A percentile compares a stretch with the other conserved stretches of the same genome.
phyloP scores from a whole-genome alignment of 2,113 vertebrate genomes.

The Copsychus sechellarum region DNA sequence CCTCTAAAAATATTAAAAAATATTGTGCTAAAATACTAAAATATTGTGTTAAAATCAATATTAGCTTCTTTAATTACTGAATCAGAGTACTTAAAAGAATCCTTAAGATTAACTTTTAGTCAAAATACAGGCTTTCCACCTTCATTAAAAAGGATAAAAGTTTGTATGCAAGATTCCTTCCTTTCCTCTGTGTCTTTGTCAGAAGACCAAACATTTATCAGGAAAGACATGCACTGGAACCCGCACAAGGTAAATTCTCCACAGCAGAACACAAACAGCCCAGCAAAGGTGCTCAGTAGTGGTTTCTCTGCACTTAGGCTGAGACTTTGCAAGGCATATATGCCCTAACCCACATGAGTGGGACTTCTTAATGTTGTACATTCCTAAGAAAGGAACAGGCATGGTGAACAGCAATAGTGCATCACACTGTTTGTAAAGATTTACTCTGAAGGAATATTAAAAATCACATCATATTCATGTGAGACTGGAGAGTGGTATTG shows the following conservation, averaged over 20 bases:
- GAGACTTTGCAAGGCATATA: neutral
- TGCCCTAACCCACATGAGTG: neutral
- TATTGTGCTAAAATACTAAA: neutral
- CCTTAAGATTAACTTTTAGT: neutral
- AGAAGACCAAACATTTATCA: neutral
- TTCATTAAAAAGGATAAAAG: neutral
- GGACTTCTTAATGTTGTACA: neutral
- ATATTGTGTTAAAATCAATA: neutral
- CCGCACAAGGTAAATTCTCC: neutral
- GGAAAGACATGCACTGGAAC: neutral
- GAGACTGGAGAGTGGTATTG: neutral
- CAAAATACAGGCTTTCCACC: neutral
- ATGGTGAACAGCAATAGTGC: neutral
- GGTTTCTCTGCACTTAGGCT: neutral
- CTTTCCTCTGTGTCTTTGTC: neutral
- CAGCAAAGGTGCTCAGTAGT: fast-evolving
- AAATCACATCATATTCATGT: neutral
- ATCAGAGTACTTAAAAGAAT: neutral
- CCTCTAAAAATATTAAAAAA: neutral
- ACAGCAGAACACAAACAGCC: neutral
- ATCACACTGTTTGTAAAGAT: neutral
- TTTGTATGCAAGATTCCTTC: neutral
- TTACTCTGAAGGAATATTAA: neutral
- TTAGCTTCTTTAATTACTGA: neutral
- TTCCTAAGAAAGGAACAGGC: neutral